phyloP scores from a whole-genome alignment of 2,113 vertebrate species.

The Psilopsiagon aurifrons region DNA sequence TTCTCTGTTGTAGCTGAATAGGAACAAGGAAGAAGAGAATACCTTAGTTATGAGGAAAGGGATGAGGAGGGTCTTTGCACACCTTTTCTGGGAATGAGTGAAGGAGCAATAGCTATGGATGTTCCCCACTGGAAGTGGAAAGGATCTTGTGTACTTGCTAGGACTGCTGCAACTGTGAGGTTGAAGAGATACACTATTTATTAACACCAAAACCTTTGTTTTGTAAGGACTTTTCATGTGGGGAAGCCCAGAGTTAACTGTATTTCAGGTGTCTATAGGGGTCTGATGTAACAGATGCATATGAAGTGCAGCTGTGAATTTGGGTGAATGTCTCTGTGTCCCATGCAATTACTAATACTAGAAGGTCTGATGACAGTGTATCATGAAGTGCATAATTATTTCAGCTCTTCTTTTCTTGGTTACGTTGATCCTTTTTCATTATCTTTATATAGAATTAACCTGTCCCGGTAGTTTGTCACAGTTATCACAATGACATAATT shows the following conservation, averaged over 20 bases:
- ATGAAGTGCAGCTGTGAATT: neutral
- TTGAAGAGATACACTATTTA: neutral
- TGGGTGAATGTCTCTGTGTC: neutral
- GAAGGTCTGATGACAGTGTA: neutral
- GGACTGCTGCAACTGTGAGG: neutral
- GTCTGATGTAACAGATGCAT: neutral
- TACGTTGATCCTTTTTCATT: neutral
- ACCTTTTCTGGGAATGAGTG: neutral
- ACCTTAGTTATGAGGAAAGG: neutral
- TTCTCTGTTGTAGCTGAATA: neutral
- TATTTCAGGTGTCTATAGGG: neutral
- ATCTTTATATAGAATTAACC: neutral
- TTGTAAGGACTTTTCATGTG: neutral
- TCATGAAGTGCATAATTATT: neutral
- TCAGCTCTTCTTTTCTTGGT: neutral
- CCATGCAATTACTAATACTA: neutral
- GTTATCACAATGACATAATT: neutral
- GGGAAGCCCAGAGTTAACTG: neutral
- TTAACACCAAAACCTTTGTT: neutral
- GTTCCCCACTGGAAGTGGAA: neutral
- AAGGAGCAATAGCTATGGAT: neutral
- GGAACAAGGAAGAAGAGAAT: neutral
- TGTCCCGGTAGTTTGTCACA: neutral
- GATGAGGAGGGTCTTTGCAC: neutral
- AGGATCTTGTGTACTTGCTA: neutral